Conservation (phyloP, 2,797 vertebrate genomes). For the Mareca strepera region DNA sequence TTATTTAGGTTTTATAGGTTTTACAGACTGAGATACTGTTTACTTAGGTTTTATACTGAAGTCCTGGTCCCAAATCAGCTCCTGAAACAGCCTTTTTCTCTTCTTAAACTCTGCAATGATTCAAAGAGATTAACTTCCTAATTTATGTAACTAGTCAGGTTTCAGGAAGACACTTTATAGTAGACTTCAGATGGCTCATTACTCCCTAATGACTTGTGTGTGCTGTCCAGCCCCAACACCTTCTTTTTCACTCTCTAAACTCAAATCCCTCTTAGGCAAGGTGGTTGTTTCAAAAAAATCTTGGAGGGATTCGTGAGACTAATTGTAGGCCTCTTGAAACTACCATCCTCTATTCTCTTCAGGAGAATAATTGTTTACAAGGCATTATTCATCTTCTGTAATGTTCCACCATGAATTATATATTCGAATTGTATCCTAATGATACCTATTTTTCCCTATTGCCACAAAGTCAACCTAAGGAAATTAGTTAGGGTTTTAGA, state of each 20-base stretch:
- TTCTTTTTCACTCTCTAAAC: background rate
- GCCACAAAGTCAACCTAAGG: background rate
- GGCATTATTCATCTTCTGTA: background rate
- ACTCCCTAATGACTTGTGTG: background rate
- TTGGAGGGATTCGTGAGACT: background rate
- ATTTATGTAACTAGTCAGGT: rapidly evolving
- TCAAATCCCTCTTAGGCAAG: background rate
- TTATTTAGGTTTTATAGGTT: background rate
- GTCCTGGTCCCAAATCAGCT: background rate
- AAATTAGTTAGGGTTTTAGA: background rate
- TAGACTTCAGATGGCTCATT: background rate
- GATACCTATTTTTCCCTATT: background rate
- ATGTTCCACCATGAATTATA: background rate
- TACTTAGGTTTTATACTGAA: background rate
- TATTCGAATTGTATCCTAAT: background rate
- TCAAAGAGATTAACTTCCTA: background rate
- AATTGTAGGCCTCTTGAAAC: background rate
- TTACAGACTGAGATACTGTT: background rate
- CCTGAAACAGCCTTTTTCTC: background rate
- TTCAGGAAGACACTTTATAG: background rate
- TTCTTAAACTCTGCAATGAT: background rate
- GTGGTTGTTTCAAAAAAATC: background rate
- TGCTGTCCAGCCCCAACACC: background rate
- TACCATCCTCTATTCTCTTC: background rate
- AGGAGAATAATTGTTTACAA: background rate